phyloP scores from a whole-genome alignment of 2,113 vertebrate species.

The Dissostichus mawsoni region DNA sequence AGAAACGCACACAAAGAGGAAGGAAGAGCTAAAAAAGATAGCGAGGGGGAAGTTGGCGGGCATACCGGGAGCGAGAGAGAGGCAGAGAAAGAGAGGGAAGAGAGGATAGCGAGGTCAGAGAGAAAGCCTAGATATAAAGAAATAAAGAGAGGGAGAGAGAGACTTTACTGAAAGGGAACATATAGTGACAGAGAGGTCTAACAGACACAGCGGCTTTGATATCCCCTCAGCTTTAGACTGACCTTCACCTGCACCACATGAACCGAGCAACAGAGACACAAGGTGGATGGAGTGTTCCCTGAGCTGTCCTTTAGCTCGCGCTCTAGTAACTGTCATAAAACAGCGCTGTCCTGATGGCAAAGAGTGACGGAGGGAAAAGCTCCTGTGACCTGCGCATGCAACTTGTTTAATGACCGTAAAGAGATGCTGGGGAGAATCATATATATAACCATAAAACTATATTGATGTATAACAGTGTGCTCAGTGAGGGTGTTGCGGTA shows the following conservation, averaged over 20 bases:
- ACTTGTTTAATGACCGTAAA: slow-evolving; percentile 72
- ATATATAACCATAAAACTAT: slow-evolving; percentile 60
- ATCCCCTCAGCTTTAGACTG: slow-evolving; percentile 76
- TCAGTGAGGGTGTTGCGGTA: slow-evolving; percentile 19
- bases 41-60: slow-evolving; percentile 38
- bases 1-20: slow-evolving; percentile 48
- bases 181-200: slow-evolving; percentile 74
- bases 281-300: slow-evolving; percentile 75
- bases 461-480: slow-evolving; percentile 35
- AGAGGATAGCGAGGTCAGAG: slow-evolving; percentile 31
- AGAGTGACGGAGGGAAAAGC: slow-evolving; percentile 70
- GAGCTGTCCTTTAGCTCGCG: slow-evolving; percentile 74
- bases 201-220: slow-evolving; percentile 78
- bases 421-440: slow-evolving; percentile 55
- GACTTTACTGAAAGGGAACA: slow-evolving; percentile 63
- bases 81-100: slow-evolving; percentile 1
- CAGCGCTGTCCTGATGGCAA: slow-evolving; percentile 69
- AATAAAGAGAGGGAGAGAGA: slow-evolving; percentile 22
- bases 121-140: slow-evolving; percentile 26
- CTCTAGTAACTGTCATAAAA: slow-evolving; percentile 80
- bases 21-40: slow-evolving; percentile 42
- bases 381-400: slow-evolving; percentile 65
- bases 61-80: slow-evolving; percentile 40
- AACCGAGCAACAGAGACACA: slow-evolving; percentile 69
- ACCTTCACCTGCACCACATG: slow-evolving; percentile 82